A percentile compares a stretch with the other conserved stretches of the same genome.
Evolutionary conservation across 2,797 vertebrate genomes (phyloP).

Genomic region (Acanthiza pusilla): DNA sequence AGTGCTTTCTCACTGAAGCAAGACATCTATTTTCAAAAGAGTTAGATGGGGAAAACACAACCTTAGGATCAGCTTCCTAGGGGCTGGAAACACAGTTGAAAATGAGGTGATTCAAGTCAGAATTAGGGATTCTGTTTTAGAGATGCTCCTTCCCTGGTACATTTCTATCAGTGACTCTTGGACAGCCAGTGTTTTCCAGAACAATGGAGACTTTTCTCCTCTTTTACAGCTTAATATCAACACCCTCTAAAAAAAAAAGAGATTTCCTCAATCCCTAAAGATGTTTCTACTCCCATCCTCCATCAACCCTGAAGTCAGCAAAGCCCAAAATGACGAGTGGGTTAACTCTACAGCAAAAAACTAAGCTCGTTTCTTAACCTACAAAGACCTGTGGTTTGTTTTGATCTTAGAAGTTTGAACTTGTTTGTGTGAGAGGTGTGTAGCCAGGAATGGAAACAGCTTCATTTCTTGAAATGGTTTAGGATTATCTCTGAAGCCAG

Average conservation of each 20-base stretch:
- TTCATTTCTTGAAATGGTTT: background rate
- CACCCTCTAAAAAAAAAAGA: background rate
- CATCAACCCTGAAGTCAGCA: slow-evolving; percentile 11
- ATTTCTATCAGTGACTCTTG: background rate
- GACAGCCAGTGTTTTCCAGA: background rate
- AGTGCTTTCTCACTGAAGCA: background rate
- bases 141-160: background rate
- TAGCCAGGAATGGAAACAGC: background rate
- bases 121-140: background rate
- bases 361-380: background rate
- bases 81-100: background rate
- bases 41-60: background rate
- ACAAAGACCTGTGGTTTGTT: background rate
- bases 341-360: background rate
- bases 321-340: background rate
- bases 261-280: background rate
- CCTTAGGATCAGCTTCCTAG: background rate
- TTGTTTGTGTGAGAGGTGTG: background rate
- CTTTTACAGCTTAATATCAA: background rate
- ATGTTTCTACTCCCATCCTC: background rate
- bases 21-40: background rate
- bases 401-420: background rate
- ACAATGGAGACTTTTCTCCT: background rate
- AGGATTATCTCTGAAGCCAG: background rate
- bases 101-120: background rate